Conservation (phyloP, 2,797 vertebrate genomes). For the Crotalus adamanteus region DNA sequence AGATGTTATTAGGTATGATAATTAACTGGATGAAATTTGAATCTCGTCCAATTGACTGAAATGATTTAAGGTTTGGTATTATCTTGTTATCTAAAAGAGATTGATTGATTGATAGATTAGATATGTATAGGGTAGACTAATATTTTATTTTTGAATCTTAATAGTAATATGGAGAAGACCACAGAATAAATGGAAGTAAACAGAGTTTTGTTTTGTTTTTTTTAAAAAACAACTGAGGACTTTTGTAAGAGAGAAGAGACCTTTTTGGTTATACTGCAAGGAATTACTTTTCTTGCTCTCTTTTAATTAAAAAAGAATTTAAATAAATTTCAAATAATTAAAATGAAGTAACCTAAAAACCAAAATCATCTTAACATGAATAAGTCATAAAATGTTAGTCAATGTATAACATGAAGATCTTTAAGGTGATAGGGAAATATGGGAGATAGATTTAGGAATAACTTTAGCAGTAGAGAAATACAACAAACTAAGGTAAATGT, state of each 20-base stretch:
- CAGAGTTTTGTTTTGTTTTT: background rate
- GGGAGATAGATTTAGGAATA: background rate
- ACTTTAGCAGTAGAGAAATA: background rate
- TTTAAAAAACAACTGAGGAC: background rate
- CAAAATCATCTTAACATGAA: background rate
- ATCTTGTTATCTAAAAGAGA: too few species aligned
- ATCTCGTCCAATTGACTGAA: too few species aligned
- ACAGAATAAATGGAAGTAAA: background rate
- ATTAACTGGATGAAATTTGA: too few species aligned
- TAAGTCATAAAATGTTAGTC: background rate
- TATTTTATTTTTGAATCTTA: background rate
- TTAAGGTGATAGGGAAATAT: background rate
- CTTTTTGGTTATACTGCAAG: background rate
- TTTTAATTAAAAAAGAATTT: background rate
- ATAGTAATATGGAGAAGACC: background rate
- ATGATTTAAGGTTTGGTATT: too few species aligned
- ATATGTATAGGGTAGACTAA: too few species aligned
- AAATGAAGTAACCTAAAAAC: background rate
- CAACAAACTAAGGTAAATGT: background rate
- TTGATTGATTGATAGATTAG: too few species aligned
- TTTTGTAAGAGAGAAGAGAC: background rate
- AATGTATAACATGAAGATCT: background rate
- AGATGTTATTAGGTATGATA: too few species aligned
- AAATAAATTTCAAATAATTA: background rate
- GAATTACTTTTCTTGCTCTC: background rate